Base-by-base conservation (phyloP, 2,888 invertebrate species). In the Beris morrisii region DNA sequence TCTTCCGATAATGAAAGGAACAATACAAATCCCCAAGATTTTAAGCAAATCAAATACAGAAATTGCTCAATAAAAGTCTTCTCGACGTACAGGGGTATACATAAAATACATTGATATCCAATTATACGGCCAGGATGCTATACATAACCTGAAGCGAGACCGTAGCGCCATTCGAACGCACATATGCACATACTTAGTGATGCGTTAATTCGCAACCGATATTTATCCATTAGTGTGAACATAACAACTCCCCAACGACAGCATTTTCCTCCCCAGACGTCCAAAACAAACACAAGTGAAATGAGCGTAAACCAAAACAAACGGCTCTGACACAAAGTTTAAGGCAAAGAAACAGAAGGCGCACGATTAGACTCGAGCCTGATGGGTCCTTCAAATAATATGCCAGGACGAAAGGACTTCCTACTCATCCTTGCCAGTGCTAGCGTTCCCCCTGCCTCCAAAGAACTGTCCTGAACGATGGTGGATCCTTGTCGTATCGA, bases 171-270 rank as follows among this genome's bases (percentile, higher is more conserved):
- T 9, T 38, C 38, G 9, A 38, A 68, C 61, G 55, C 61, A 28
- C 56, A 65, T 68, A 68, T 65, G 65, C 58, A 57, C 65, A 59
- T 65, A 65, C 52, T 68, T 68, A 65, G 59, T 44, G 55, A 48
- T 32, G 65, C 68, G 65, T 65, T 68, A 68, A 68, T 68, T 68
- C 61, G 68, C 65, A 68, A 68, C 68, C 68, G 52, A 68, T 68
- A 68, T 68, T 65, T 65, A 65, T 61, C 68, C 68, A 63, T 68
- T 68, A 65, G 61, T 66, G 59, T 57, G 59, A 48, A 61, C 61
- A 54, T 64, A 64, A 54, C 53, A 64, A 64, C n/a, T 22, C 56
- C 44, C 64, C 53, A 45, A 30, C 45, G 30, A 38, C 32, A 12
- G 13, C 31, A 22, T 15, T 38, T 9, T 52, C 38, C 43, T 15